Percentiles rank a stretch among this genome's conserved stretches.
phyloP scores from a whole-genome alignment of 2,797 vertebrate genomes.

The Xenentodon cancila region DNA sequence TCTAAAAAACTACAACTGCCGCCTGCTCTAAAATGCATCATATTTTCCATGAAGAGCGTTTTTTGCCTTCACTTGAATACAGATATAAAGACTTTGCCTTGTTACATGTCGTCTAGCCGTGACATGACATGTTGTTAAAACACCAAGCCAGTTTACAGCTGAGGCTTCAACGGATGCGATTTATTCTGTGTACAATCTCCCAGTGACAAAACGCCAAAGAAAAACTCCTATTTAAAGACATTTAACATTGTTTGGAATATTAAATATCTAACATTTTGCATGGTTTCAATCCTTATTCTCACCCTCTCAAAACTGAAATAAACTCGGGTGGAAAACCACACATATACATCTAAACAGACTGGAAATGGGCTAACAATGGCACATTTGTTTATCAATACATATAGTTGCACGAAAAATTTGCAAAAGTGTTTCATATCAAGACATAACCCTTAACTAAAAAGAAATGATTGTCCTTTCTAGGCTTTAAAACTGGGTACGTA shows the following conservation, averaged over 20 bases:
- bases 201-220: slow-evolving; percentile 23
- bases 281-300: slow-evolving; percentile 11
- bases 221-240: slow-evolving; percentile 40
- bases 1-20: not conserved
- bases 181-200: slow-evolving; percentile 23
- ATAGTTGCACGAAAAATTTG: too few species aligned
- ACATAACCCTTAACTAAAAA: too few species aligned
- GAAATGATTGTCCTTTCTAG: too few species aligned
- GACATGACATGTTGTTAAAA: slow-evolving; percentile 14
- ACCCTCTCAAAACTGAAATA: slow-evolving; percentile 21
- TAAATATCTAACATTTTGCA: slow-evolving; percentile 40
- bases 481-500: too few species aligned
- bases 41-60: not conserved
- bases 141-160: slow-evolving; percentile 15
- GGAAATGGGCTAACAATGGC: too few species aligned
- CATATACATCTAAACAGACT: not conserved
- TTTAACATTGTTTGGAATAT: slow-evolving; percentile 6
- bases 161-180: slow-evolving; percentile 17
- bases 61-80: slow-evolving; percentile 15
- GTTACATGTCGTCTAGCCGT: not conserved
- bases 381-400: too few species aligned
- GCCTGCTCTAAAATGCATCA: not conserved
- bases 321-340: not conserved
- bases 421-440: too few species aligned
- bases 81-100: slow-evolving; percentile 9